A percentile compares a stretch with the other conserved stretches of the same genome.
Conservation (phyloP, 92 coral and sea anemone genomes). For the Ricordea florida region DNA sequence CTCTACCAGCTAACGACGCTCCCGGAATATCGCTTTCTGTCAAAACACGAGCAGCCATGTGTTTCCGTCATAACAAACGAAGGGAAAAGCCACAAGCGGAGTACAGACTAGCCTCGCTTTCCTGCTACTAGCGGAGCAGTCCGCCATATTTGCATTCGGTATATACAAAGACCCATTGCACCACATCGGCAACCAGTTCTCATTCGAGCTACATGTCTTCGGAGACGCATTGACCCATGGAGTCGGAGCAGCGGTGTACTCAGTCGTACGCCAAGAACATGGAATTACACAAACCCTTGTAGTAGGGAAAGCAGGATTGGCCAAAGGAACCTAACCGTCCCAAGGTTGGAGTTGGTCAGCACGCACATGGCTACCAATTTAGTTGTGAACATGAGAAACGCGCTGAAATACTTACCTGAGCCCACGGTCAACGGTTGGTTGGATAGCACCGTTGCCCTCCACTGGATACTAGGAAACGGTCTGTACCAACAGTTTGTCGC, state of each 20-base stretch:
- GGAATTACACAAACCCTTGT: background rate
- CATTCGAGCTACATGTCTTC: background rate
- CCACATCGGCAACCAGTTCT: background rate
- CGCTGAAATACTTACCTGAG: background rate
- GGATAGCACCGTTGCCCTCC: conserved; percentile 56
- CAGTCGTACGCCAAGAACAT: background rate
- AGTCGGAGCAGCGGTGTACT: conserved; percentile 10
- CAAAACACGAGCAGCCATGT: too few species aligned
- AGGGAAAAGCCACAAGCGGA: too few species aligned
- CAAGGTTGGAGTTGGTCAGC: background rate
- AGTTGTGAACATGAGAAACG: background rate
- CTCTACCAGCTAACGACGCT: too few species aligned
- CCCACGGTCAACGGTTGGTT: conserved; percentile 34
- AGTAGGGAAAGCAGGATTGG: conserved; percentile 2
- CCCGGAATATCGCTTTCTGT: too few species aligned
- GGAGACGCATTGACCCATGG: conserved; percentile 4
- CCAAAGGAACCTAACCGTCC: background rate
- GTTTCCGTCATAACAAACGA: too few species aligned
- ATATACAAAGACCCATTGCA: background rate
- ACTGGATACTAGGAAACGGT: conserved; percentile 40
- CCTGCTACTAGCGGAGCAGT: too few species aligned
- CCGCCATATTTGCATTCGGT: too few species aligned
- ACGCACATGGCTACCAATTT: background rate
- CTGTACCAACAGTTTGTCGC: conserved; percentile 33
- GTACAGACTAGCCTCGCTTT: too few species aligned